A percentile compares a stretch with the other conserved stretches of the same genome.
phyloP scores from a whole-genome alignment of 2,888 invertebrate genomes.

The Temnothorax unifasciatus region DNA sequence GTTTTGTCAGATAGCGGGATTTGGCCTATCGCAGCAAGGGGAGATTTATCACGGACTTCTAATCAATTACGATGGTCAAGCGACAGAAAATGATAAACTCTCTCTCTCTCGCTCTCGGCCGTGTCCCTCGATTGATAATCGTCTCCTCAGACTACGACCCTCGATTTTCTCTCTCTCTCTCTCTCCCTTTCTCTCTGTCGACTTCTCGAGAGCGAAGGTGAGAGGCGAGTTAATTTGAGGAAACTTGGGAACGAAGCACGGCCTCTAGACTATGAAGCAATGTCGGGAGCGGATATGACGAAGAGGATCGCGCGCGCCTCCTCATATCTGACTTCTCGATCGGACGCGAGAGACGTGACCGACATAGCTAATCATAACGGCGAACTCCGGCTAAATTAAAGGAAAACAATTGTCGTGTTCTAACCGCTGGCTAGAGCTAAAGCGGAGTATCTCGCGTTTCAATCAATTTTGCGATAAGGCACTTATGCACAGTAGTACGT shows the following conservation, averaged over 20 bases:
- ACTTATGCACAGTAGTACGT: not conserved
- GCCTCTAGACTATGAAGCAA: constrained; percentile 6
- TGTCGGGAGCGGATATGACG: not conserved
- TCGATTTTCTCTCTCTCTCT: constrained; percentile 4
- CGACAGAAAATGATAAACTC: constrained; percentile 38
- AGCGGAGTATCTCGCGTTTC: constrained; percentile 40
- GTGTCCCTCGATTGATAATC: constrained; percentile 61
- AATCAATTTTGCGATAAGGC: constrained; percentile 35
- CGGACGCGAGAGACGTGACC: constrained; percentile 68
- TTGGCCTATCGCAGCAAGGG: not conserved
- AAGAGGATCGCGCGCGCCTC: not conserved
- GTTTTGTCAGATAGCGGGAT: not conserved
- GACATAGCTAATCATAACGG: constrained; percentile 61
- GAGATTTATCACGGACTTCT: constrained; percentile 36
- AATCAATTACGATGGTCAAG: constrained; percentile 47
- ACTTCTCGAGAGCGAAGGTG: constrained; percentile 47
- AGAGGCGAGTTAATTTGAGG: constrained; percentile 49
- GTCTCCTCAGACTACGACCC: constrained; percentile 42
- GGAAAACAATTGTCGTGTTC: constrained; percentile 74
- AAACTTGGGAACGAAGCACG: constrained; percentile 53
- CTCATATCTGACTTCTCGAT: constrained; percentile 59
- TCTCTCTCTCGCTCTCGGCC: not conserved
- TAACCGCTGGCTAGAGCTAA: constrained; percentile 47
- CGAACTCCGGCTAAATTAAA: constrained; percentile 72
- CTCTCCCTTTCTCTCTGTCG: not conserved